Base-by-base conservation (phyloP, 2,888 invertebrate species). In the Parelbella ahira region DNA sequence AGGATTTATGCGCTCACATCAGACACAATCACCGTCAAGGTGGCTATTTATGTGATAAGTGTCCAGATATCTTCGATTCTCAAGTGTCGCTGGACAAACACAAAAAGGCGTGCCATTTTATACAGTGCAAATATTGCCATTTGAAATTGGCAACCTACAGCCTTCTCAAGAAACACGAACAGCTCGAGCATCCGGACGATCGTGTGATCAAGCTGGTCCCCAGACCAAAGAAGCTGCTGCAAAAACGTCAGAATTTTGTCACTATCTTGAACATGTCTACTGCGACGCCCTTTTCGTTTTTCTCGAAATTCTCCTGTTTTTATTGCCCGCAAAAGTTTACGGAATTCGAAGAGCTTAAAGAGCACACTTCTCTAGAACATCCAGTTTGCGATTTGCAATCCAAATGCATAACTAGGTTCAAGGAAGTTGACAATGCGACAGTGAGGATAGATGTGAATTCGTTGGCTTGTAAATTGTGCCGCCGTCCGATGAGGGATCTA, bases 241-340 rank as follows among this genome's bases (percentile, higher is more conserved):
- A 69, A 37, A 62, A 77, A 10, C 61, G 79, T 25, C 65, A 54
- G 7, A 68, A 69, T 36, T 61, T 84, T 4, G 72, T 75, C 0
- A 68, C 62, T 9, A 60, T 86, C 6, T 51, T 84, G 0, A 82
- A 81, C 38, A 77, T 73, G 67, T 74, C 81, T 0, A 77, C 79
- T 0, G 77, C 68, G 1, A 50, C 82, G n/a, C 84, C 84, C 0
- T 84, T 84, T 29, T 82, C 78, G 46, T 80, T 64, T 44, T 64
- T 74, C 60, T 74, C 68, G 37, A 67, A 64, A 34, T 80, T 83
- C 36, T 50, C 72, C 10, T 86, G 86, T 48, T 86, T 84, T 39
- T 86, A 79, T 41, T 86, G 84, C 45, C 51, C 74, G 0, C 67
- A 70, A 57, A 68, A 77, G 34, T 84, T 77, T 24, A 55, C 49